Percentiles rank a stretch among this genome's conserved stretches.
Conservation (phyloP, 2,113 vertebrate genomes). For the Brienomyrus brachyistius region DNA sequence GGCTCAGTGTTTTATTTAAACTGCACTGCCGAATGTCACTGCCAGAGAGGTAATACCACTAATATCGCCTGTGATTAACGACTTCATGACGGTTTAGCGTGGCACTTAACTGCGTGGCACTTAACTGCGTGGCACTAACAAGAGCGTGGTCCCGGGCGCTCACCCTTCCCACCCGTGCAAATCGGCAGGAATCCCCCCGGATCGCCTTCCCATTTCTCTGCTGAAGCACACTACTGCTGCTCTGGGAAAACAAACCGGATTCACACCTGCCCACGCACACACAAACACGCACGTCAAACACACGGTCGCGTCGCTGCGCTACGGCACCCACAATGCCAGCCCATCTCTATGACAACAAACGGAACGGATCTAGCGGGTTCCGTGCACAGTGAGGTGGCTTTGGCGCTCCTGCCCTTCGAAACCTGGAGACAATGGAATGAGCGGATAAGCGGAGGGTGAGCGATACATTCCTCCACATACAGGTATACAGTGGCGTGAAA, state of each 20-base stretch:
- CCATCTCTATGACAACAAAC: constrained; percentile 20
- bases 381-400: not conserved
- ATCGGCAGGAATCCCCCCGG: not conserved
- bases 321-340: not conserved
- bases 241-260: not conserved
- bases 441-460: not conserved
- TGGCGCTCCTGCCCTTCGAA: not conserved
- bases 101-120: not conserved
- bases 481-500: not conserved
- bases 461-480: not conserved
- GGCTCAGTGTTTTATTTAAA: not conserved
- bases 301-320: not conserved
- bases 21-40: not conserved
- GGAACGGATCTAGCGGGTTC: not conserved
- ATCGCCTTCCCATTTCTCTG: not conserved
- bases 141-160: not conserved
- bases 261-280: constrained; percentile 2
- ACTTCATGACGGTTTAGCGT: not conserved
- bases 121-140: not conserved
- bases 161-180: not conserved
- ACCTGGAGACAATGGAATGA: not conserved
- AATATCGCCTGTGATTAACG: not conserved
- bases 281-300: not conserved
- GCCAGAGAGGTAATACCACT: not conserved
- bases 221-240: not conserved